Base-by-base conservation (phyloP, 2,888 invertebrate species). In the Diarsia mendica region DNA sequence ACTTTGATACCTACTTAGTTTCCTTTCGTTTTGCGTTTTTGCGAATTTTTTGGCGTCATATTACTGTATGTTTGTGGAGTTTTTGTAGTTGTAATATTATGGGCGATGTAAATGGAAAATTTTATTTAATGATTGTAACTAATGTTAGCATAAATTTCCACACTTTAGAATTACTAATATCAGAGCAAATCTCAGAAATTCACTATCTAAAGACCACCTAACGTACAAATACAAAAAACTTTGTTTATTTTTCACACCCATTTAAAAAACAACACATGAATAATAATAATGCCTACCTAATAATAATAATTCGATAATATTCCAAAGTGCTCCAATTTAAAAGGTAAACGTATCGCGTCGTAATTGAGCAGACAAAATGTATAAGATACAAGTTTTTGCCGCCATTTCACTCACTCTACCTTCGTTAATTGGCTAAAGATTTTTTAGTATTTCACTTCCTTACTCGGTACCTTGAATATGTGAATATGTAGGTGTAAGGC, bases 11-110 rank as follows among this genome's bases (percentile, higher is more conserved):
- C 67, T 71, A 13, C 77, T 68, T 71, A 13, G 78, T 88, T 89
- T 90, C 90, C 90, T 89, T 82, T 78, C 39, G 39, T 75, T 87
- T 77, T 80, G 81, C 68, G 55, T 77, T 81, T 77, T 71, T 81
- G 84, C 88, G 77, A 83, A 90, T 89, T 86, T 83, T 75, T 72
- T 53, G 69, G 60, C 20, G n/a, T 86, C 85, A 48, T 63, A 70
- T 88, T 88, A 65, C 87, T 79, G 67, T 6, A 11, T 39, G 65
- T 70, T 66, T 69, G 64, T 72, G 44, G 75, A 68, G 80, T 67
- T 74, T 0, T 51, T 87, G 72, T 74, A 73, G 73, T 51, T 80
- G 74, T 75, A 72, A 77, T 65, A 4, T 51, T 72, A 48, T 72
- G 28, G 33, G 60, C 53, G 23, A 58, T 53, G 68, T 58, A 61